Evolutionary conservation across 2,797 vertebrate species (phyloP), one percentile per base, ranked within the genome.

Genomic region (Macropodus opercularis): DNA sequence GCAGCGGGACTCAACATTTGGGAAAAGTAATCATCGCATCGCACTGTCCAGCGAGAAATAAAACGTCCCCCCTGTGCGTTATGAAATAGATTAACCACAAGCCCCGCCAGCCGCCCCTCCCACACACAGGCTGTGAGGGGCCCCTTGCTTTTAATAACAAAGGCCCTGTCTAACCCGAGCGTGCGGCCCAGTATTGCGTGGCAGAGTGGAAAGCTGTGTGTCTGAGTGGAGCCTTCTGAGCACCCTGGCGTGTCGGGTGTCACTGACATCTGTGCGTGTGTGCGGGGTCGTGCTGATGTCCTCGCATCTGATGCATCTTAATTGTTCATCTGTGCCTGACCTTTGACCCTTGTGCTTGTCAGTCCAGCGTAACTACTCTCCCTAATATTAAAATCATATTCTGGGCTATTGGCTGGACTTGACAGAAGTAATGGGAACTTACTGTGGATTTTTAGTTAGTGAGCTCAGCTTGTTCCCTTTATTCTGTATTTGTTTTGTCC

Each of bases 81-180:
- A 56, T 71, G 32, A 75, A 72, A 68, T 35, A 43, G 62, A 71
- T 77, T 26, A 71, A 54, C 59, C 46, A 47, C 63, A 55, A 58
- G 36, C 54, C 26, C 42, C 51, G 56, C 50, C 40, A 11, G 43
- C 67, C 53, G 57, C 6, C 34, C 56, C 17, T 19, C 38, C n/a
- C 15, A 44, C 57, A 44, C 58, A 39, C 49, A 38, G 40, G 26
- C 64, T 32, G 19, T 9, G 26, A 75, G 80, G 83, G 86, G 62
- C 77, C 85, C 63, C 70, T 83, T 79, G 76, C 88, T 91, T 90
- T 90, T 89, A 89, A 90, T 91, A 90, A 92, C 91, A 93, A 91
- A 91, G 79, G 67, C 56, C 68, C 39, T 3, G 70, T 88, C 87
- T 75, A 80, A 83, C 62, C 71, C 35, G 15, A 87, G 81, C 51